Evolutionary conservation across 2,888 invertebrate genomes (phyloP).

Genomic region (Leptinotarsa juncta): DNA sequence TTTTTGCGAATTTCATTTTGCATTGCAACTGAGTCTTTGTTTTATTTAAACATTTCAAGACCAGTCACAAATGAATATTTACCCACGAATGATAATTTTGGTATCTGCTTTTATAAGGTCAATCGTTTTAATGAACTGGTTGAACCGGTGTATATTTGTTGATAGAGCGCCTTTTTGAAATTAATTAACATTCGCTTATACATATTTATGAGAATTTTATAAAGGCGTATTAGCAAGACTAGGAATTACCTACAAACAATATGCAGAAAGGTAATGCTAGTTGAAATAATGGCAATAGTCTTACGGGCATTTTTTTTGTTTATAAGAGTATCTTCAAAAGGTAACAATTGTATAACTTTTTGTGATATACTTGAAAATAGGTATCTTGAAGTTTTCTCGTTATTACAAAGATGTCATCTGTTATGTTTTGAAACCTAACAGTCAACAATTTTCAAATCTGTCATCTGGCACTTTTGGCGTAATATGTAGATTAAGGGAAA

Average conservation of each 20-base stretch:
- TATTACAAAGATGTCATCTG: no score
- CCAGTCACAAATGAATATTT: neutral
- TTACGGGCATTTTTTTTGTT: no score
- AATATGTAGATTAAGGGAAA: no score
- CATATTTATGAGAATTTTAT: neutral
- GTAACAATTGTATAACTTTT: no score
- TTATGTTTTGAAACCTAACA: no score
- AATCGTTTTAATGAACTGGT: slow-evolving; percentile 12
- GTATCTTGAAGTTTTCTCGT: no score
- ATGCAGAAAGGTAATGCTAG: neutral
- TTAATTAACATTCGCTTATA: neutral
- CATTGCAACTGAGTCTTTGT: neutral
- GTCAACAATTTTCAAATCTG: no score
- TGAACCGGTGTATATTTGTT: neutral
- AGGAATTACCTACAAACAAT: neutral
- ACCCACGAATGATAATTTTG: neutral
- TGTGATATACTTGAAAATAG: no score
- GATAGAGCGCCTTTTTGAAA: neutral
- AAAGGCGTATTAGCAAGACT: neutral
- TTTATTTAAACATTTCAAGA: neutral
- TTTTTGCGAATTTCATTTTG: neutral
- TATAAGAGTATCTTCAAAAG: no score
- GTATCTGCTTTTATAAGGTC: neutral
- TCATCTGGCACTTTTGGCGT: no score
- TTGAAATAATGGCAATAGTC: no score